These are phyloP conservation scores for Hydrotaea diabolus DNA, from an alignment of 2,888 invertebrate genomes.

Conservation along the genomic window DNA sequence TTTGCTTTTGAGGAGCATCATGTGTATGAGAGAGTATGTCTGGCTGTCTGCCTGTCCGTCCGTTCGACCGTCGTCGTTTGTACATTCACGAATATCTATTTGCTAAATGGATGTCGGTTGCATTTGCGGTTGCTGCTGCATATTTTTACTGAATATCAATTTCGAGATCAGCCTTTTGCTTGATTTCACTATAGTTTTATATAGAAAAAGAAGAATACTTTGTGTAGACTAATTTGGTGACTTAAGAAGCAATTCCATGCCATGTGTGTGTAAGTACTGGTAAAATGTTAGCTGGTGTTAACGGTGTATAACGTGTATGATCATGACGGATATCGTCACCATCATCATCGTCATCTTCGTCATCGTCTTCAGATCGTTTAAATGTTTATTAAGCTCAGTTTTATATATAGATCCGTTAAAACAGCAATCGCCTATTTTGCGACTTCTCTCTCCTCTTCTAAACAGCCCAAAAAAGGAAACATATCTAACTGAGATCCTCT, in stretches of 20 bases:
- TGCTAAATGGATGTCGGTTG: constrained; percentile 25
- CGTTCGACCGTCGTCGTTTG: not conserved
- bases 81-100: constrained; percentile 38
- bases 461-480: constrained; percentile 11
- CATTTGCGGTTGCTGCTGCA: constrained; percentile 15
- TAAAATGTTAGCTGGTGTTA: constrained; percentile 63
- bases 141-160: constrained; percentile 47
- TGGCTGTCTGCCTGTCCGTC: not conserved
- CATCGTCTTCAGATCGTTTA: not conserved
- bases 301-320: constrained; percentile 13
- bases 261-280: constrained; percentile 23
- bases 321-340: not conserved
- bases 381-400: constrained; percentile 60
- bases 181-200: constrained; percentile 41
- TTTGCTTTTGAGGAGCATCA: not conserved
- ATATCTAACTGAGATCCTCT: constrained; percentile 14
- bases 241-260: constrained; percentile 61
- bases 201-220: constrained; percentile 50
- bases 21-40: not conserved
- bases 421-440: not conserved
- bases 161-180: constrained; percentile 64
- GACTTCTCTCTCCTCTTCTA: not conserved
- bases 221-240: constrained; percentile 19
- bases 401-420: constrained; percentile 34
- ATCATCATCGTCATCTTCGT: not conserved